Evolutionary conservation across 92 coral and sea anemone genomes (phyloP), one percentile per base, ranked within the genome.

Genomic region (Blastomussa wellsi): DNA sequence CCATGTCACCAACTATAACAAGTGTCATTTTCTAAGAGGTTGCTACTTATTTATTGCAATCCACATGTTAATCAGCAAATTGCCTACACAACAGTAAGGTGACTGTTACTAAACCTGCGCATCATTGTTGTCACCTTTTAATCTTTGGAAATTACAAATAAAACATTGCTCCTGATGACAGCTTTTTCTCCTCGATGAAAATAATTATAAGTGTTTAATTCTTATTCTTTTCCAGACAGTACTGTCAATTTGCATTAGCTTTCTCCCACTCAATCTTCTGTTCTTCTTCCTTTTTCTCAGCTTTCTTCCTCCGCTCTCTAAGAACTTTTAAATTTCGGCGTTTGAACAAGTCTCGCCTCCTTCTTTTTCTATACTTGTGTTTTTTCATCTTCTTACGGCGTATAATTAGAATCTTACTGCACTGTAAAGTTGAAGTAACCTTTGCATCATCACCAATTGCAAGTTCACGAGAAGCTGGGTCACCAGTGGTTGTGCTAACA

Each of bases 341-440:
- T 87, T 94, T 96, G 84, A 91, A 96, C 76, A 92, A 89, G 82
- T 96, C 98, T 28, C 95, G 84, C 51, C 92, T 87, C 52, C 98
- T 90, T 42, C 98, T 82, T 88, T 96, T 96, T 84, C 89, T 94
- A 81, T 96, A 96, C 82, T 96, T 94, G 81, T 96, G 98, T 57
- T 92, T 89, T 81, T 96, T 96, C 98, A 96, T 96, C 84, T 94
- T 96, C 64, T 89, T 78, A 67, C 91, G 92, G 38, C 98, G 92
- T 81, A 90, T 96, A 74, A 94, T 96, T 13, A 94, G 81, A 24
- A 96, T 76, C 77, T 94, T 94, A 55, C 96, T 93, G 82, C 82
- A 89, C 39, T 65, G 79, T 24, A 89, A 32, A 24, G 79, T 52
- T 7, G 73, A 19, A 22, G 69, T 32, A 28, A 69, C 72, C 44